Evolutionary conservation across 2,113 vertebrate species (phyloP).

Genomic region (Poicephalus gulielmi): DNA sequence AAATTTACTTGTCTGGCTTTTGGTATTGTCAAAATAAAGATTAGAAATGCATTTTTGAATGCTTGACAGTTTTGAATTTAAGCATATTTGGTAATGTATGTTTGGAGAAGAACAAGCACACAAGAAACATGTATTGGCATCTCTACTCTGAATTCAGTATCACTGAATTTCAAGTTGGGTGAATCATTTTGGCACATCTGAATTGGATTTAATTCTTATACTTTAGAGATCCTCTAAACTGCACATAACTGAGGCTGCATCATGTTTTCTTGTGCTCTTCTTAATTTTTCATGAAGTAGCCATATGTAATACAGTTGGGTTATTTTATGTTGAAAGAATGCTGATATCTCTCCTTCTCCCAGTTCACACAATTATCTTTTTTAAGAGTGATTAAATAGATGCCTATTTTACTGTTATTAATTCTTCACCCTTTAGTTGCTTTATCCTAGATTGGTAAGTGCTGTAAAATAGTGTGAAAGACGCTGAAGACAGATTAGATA

Average conservation of each 20-base stretch:
- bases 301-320: not conserved
- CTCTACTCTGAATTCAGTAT: not conserved
- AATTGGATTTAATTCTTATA: not conserved
- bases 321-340: not conserved
- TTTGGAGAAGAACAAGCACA: not conserved
- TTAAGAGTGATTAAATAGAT: not conserved
- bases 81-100: not conserved
- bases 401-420: not conserved
- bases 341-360: not conserved
- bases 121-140: not conserved
- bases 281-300: not conserved
- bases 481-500: not conserved
- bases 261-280: not conserved
- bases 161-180: not conserved
- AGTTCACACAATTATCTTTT: not conserved
- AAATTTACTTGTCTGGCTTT: not conserved
- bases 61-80: not conserved
- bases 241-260: not conserved
- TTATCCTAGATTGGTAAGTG: not conserved
- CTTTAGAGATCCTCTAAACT: not conserved
- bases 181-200: not conserved
- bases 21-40: not conserved
- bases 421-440: not conserved
- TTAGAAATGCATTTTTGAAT: not conserved
- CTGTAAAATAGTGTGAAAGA: not conserved